A percentile compares a stretch with the other conserved stretches of the same genome.
Conservation (phyloP, 2,888 invertebrate species). For the Clusia tigrina region DNA sequence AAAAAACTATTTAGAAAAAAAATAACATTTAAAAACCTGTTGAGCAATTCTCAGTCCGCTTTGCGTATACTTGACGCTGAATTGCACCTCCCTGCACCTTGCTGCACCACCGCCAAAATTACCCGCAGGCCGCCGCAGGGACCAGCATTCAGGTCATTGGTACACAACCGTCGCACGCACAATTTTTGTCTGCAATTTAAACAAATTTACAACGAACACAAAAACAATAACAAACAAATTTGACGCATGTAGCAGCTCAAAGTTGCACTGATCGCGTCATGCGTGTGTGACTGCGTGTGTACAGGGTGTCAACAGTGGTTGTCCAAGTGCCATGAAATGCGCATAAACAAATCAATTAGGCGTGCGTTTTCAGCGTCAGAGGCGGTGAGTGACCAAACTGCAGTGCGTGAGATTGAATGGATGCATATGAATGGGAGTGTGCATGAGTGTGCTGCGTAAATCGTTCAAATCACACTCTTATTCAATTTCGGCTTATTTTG, state of each 20-base stretch:
- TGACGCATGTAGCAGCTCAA: background rate
- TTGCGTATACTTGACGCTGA: background rate
- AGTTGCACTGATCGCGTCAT: background rate
- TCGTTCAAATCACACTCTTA: too few species aligned
- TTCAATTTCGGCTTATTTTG: too few species aligned
- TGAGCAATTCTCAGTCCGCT: constrained; percentile 15
- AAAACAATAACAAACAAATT: constrained; percentile 2
- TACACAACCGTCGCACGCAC: constrained; percentile 54
- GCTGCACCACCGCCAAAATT: background rate
- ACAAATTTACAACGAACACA: constrained; percentile 40
- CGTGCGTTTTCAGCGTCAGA: background rate
- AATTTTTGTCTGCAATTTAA: constrained; percentile 44
- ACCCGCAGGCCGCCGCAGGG: background rate
- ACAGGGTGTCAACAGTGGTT: background rate
- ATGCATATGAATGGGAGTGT: too few species aligned
- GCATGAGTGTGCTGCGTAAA: too few species aligned
- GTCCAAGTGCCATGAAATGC: background rate
- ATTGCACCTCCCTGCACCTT: background rate
- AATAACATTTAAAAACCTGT: constrained; percentile 29
- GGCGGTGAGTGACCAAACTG: too few species aligned
- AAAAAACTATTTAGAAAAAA: constrained; percentile 34
- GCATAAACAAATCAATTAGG: background rate
- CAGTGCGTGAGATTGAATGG: too few species aligned
- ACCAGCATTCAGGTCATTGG: constrained; percentile 51
- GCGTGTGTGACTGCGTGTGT: background rate